Evolutionary conservation across 2,797 vertebrate species (phyloP).

Genomic region (Parambassis ranga): DNA sequence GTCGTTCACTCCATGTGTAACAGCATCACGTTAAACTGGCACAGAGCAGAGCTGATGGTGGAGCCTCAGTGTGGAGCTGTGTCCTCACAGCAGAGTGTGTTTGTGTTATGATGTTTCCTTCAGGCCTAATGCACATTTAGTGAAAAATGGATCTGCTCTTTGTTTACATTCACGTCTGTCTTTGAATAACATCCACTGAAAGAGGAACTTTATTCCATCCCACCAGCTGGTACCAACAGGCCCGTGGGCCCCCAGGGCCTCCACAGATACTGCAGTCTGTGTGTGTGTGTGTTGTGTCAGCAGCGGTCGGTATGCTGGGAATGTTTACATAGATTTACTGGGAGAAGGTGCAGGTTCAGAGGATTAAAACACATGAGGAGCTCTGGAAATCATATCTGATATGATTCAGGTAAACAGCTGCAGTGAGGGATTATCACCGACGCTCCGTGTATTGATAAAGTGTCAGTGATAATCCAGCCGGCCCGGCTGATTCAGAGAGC

Average conservation of each 20-base stretch:
- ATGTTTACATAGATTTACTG: slow-evolving; percentile 42
- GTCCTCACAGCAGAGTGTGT: too few species aligned
- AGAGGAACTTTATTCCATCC: background rate
- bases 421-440: too few species aligned
- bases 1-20: too few species aligned
- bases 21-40: too few species aligned
- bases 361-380: background rate
- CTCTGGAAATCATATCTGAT: background rate
- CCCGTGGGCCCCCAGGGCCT: background rate
- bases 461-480: background rate
- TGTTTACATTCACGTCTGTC: background rate
- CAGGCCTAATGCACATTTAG: background rate
- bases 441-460: too few species aligned
- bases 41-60: too few species aligned
- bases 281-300: slow-evolving; percentile 28
- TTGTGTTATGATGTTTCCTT: too few species aligned
- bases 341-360: slow-evolving; percentile 2
- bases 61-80: too few species aligned
- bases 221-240: background rate
- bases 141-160: background rate
- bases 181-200: background rate
- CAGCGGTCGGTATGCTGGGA: slow-evolving; percentile 44
- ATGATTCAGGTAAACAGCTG: too few species aligned
- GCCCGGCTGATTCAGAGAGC: too few species aligned
- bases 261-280: slow-evolving; percentile 13